Evolutionary conservation across 2,113 vertebrate species (phyloP).

Genomic region (Pseudorasbora parva): DNA sequence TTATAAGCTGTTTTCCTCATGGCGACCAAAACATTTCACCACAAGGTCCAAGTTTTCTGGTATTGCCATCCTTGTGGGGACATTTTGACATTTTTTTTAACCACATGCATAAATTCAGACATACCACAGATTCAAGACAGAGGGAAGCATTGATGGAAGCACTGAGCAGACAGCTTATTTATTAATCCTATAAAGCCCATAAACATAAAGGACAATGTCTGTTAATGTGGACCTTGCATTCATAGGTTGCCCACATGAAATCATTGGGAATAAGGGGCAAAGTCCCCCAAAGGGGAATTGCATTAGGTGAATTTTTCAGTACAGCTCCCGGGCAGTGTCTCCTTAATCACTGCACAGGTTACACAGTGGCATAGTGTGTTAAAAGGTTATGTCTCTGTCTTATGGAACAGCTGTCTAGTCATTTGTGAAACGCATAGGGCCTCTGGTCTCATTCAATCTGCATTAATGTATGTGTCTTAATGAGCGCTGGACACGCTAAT

Average conservation of each 20-base stretch:
- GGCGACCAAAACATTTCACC: no score
- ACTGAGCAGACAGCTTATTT: slow-evolving; percentile 20
- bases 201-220: slow-evolving; percentile 23
- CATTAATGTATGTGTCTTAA: slow-evolving; percentile 51
- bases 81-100: no score
- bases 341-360: background rate
- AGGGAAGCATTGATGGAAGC: background rate
- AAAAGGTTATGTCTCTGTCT: slow-evolving; percentile 40
- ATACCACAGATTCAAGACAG: slow-evolving; percentile 13
- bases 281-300: background rate
- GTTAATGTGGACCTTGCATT: slow-evolving; percentile 34
- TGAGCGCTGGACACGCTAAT: slow-evolving; percentile 55
- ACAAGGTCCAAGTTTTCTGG: no score
- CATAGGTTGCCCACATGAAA: slow-evolving; percentile 4
- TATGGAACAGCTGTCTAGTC: slow-evolving; percentile 47
- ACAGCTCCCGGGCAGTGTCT: background rate
- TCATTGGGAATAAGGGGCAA: slow-evolving; percentile 7
- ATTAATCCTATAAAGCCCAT: slow-evolving; percentile 41
- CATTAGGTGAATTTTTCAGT: slow-evolving; percentile 46
- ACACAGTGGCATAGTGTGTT: slow-evolving; percentile 20
- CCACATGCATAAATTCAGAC: background rate
- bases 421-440: slow-evolving; percentile 51
- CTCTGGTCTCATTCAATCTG: slow-evolving; percentile 36
- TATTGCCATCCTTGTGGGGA: no score
- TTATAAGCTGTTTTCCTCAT: no score